Evolutionary conservation across 1,140 invertebrate genomes (phyloP), one percentile per base, ranked within the genome.

Genomic region (Aplysia californica): DNA sequence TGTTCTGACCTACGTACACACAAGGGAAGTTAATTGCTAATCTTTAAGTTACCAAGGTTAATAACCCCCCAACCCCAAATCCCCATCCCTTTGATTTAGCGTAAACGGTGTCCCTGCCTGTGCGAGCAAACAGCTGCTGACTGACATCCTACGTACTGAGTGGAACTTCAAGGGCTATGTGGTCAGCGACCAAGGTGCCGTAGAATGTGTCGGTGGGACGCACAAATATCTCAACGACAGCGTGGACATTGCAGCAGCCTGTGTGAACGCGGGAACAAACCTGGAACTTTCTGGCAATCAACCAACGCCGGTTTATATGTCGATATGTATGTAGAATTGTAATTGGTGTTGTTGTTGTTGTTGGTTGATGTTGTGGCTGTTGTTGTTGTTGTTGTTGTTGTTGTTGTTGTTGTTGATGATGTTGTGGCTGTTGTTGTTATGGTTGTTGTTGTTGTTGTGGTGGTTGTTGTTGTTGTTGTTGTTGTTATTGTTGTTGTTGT

Each of bases 101-200:
- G 71, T 89, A 2, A 87, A 88, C 80, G 88, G 88, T 1, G 65
- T 88, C 0, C 88, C 88, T 15, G 82, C 87, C 4, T 89, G 88
- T 78, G 86, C 86, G n/a, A 84, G 87, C 72, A 82, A 84, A 26
- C 50, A 81, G 29, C 81, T 89, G 6, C 79, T 89, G 44, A 86
- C 85, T 1, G 80, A 87, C 18, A 84, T 87, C 33, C 79, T 88
- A 1, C 73, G 88, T 15, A 72, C 70, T 35, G 80, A 85, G 44
- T 88, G 86, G 87, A n/a, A n/a, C n/a, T n/a, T n/a, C n/a, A n/a
- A n/a, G n/a, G n/a, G n/a, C n/a, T n/a, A n/a, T n/a, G n/a, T n/a
- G n/a, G n/a, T n/a, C n/a, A n/a, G n/a, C n/a, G n/a, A n/a, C n/a
- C n/a, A n/a, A n/a, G n/a, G n/a, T 79, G 87, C 87, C 1, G 78